A percentile compares a stretch with the other conserved stretches of the same genome.
Conservation (phyloP, 2,888 invertebrate species). For the Schizotus pectinicornis region DNA sequence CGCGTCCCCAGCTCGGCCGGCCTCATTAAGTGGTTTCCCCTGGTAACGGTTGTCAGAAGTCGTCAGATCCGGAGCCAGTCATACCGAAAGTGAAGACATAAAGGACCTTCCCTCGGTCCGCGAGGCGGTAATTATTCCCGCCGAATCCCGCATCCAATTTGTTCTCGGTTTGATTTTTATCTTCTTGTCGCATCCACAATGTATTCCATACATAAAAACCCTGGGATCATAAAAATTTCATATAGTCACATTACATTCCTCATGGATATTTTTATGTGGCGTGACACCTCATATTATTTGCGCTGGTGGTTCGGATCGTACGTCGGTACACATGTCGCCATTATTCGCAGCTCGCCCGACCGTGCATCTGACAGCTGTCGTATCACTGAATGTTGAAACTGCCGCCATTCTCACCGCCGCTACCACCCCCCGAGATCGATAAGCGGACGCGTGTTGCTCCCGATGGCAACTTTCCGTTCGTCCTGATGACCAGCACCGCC, state of each 20-base stretch:
- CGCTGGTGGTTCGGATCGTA: conserved; percentile 48
- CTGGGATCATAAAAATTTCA: conserved; percentile 56
- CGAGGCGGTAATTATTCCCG: conserved; percentile 1
- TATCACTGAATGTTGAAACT: conserved; percentile 56
- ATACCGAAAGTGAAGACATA: no score
- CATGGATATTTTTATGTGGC: conserved; percentile 56
- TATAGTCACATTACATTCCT: conserved; percentile 54
- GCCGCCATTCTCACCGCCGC: conserved; percentile 52
- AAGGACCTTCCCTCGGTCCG: conserved; percentile 43
- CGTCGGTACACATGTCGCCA: conserved; percentile 57
- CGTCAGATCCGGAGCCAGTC: conserved; percentile 38
- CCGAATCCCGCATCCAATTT: conserved; percentile 5
- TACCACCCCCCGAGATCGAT: conserved; percentile 49
- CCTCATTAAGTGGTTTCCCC: conserved; percentile 58
- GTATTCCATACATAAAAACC: conserved; percentile 46
- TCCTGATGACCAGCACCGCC: conserved; percentile 9
- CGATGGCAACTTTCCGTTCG: conserved; percentile 36
- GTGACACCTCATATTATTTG: conserved; percentile 58
- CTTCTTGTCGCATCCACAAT: conserved; percentile 10
- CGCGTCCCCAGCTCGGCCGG: conserved; percentile 42
- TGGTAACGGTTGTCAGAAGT: conserved; percentile 56
- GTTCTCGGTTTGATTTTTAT: conserved; percentile 13
- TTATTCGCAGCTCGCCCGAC: conserved; percentile 57
- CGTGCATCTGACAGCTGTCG: conserved; percentile 59
- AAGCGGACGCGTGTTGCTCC: conserved; percentile 43